Conservation (phyloP, 2,113 vertebrate genomes). For the Setophaga coronata region DNA sequence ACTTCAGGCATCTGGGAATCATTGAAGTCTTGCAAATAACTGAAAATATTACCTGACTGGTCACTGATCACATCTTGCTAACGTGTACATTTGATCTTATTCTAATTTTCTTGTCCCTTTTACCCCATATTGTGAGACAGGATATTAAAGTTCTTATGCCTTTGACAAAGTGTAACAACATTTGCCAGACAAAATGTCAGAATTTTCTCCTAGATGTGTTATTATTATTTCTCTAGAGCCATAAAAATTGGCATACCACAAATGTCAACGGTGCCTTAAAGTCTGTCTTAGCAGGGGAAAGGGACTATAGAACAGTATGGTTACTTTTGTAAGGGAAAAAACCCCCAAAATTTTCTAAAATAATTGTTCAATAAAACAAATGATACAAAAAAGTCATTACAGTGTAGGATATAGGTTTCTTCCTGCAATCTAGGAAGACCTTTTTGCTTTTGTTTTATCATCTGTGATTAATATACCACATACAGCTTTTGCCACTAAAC, state of each 20-base stretch:
- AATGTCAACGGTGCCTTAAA: background rate
- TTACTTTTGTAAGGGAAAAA: background rate
- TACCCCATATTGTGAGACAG: slow-evolving; percentile 21
- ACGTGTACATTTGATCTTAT: background rate
- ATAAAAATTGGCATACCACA: background rate
- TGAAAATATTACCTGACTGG: background rate
- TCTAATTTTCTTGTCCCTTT: background rate
- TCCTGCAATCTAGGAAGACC: background rate
- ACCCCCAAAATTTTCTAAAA: background rate
- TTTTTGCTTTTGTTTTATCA: background rate
- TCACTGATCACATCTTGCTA: background rate
- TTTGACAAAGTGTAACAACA: background rate
- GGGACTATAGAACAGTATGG: background rate
- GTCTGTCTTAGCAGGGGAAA: background rate
- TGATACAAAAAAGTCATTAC: background rate
- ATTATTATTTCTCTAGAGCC: background rate
- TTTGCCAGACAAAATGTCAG: slow-evolving; percentile 17
- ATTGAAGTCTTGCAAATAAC: background rate
- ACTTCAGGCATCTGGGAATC: slow-evolving; percentile 16
- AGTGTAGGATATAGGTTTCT: background rate
- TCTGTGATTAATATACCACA: background rate
- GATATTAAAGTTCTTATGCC: slow-evolving; percentile 18
- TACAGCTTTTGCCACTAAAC: background rate
- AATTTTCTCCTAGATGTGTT: background rate
- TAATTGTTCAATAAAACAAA: background rate